These are phyloP conservation scores for Eriosoma lanigerum DNA, from an alignment of 1,140 invertebrate genomes.

Conservation along the genomic window DNA sequence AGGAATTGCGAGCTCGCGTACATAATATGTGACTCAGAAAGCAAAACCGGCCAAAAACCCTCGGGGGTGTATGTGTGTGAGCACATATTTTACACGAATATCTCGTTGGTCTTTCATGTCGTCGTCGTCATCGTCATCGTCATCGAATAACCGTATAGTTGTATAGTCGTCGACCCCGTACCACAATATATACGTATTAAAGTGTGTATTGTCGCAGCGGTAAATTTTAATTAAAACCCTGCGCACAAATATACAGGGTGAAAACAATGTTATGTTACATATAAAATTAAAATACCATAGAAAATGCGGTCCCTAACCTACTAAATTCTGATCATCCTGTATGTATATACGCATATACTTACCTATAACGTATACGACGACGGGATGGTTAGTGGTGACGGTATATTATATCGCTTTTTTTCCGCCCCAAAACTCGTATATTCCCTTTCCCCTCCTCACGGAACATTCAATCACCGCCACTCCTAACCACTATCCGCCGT, in stretches of 20 bases:
- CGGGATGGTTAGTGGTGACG: too few species aligned
- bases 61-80: neutral
- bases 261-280: too few species aligned
- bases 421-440: too few species aligned
- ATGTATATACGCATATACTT: neutral
- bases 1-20: neutral
- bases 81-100: conserved; percentile 22
- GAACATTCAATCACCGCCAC: too few species aligned
- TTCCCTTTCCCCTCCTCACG: neutral
- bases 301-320: too few species aligned
- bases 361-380: too few species aligned
- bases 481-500: too few species aligned
- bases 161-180: too few species aligned
- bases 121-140: neutral
- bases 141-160: neutral
- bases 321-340: too few species aligned
- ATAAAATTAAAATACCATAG: too few species aligned
- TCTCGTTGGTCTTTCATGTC: conserved; percentile 6
- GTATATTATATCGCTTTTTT: conserved; percentile 17
- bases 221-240: conserved; percentile 29
- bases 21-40: neutral
- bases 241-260: neutral
- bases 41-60: neutral
- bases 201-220: conserved; percentile 17
- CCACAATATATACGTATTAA: too few species aligned